phyloP scores from a whole-genome alignment of 2,797 vertebrate species.

The Ambastaia sidthimunki region DNA sequence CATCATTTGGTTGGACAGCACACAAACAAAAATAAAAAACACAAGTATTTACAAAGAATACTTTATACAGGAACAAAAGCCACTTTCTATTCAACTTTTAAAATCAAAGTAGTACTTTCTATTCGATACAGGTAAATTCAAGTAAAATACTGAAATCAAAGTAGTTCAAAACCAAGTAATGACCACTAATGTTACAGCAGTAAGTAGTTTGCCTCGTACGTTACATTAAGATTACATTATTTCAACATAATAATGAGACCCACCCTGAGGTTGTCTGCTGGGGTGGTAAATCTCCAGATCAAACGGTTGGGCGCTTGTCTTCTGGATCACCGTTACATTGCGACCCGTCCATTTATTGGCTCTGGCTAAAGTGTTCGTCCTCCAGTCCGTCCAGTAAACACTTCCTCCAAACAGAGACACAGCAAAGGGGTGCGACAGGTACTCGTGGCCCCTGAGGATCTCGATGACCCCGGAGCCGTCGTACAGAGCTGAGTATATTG shows the following conservation, averaged over 20 bases:
- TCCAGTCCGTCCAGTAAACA: conserved; percentile 99
- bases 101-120: too few relatives aligned
- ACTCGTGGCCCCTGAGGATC: conserved; percentile 95
- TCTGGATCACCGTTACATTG: conserved; percentile 98
- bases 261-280: conserved; percentile 94
- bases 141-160: too few relatives aligned
- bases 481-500: conserved; percentile 96
- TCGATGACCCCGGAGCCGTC: conserved; percentile 93
- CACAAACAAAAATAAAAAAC: neutral
- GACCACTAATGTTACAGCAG: too few relatives aligned
- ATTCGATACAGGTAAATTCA: too few relatives aligned
- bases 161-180: too few relatives aligned
- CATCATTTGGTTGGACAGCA: neutral
- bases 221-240: neutral
- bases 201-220: too few relatives aligned
- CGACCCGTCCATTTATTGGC: conserved; percentile 98
- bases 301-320: conserved; percentile 98
- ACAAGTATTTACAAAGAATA: too few relatives aligned
- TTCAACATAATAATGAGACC: conserved; percentile 5
- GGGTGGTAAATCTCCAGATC: conserved; percentile 98
- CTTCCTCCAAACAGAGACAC: conserved; percentile 95
- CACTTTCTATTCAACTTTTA: too few relatives aligned
- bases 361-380: conserved; percentile 95
- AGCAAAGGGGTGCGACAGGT: conserved; percentile 96
- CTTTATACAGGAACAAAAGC: too few relatives aligned